Conservation (phyloP, 2,113 vertebrate species). For the Coturnix japonica region DNA sequence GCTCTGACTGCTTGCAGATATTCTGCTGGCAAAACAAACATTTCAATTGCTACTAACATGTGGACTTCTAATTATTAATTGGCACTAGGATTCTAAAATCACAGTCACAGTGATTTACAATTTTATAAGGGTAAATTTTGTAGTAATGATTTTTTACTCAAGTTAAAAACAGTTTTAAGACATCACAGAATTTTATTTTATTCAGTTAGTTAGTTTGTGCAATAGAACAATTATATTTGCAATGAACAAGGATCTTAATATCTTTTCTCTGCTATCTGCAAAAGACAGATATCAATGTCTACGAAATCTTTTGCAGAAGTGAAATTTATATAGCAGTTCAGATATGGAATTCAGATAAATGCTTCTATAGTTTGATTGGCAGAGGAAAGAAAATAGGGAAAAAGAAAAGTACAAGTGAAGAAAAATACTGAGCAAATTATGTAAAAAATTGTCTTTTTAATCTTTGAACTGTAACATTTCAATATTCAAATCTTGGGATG, state of each 20-base stretch:
- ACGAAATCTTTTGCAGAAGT: not conserved
- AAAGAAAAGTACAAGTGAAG: not conserved
- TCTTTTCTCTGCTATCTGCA: not conserved
- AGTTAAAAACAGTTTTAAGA: not conserved
- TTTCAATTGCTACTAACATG: not conserved
- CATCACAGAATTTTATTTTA: not conserved
- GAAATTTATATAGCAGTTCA: not conserved
- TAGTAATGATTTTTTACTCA: not conserved
- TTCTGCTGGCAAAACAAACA: not conserved
- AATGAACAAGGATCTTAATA: not conserved
- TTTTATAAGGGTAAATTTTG: not conserved
- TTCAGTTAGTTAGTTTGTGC: no score
- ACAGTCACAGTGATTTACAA: not conserved
- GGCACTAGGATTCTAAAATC: not conserved
- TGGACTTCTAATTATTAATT: not conserved
- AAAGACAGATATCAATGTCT: not conserved
- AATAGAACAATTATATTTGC: not conserved
- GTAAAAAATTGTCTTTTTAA: not conserved
- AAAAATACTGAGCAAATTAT: not conserved
- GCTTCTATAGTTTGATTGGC: not conserved
- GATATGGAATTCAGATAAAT: not conserved
- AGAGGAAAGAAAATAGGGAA: not conserved
- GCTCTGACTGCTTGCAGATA: not conserved
- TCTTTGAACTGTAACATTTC: not conserved
- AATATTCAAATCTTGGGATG: not conserved